A percentile compares a stretch with the other conserved stretches of the same genome.
These are phyloP conservation scores for Brachionus calyciflorus DNA, from an alignment of 1,140 invertebrate species.

Conservation along the genomic window DNA sequence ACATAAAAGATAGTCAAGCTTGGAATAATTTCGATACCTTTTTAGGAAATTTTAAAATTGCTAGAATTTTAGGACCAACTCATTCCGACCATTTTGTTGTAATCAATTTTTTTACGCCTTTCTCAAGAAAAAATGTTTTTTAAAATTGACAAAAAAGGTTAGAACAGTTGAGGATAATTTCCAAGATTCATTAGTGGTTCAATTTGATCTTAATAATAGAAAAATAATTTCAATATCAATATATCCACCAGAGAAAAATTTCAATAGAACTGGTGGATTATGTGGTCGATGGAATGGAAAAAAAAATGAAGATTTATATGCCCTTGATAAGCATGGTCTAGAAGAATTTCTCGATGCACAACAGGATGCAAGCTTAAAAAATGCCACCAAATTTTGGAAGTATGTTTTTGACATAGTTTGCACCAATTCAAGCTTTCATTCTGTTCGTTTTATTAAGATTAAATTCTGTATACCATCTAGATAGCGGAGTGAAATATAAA, in stretches of 20 bases:
- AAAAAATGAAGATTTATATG: constrained; percentile 17
- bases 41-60: too few relatives aligned
- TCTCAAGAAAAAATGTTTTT: too few relatives aligned
- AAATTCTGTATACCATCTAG: constrained; percentile 11
- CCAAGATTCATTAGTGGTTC: neutral
- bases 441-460: neutral
- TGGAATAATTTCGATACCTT: too few relatives aligned
- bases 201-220: constrained; percentile 22
- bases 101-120: too few relatives aligned
- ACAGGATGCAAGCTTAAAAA: neutral
- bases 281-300: constrained; percentile 20
- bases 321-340: constrained; percentile 14
- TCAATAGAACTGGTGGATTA: neutral
- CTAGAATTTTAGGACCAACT: too few relatives aligned
- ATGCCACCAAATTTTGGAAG: neutral
- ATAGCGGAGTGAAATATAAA: neutral
- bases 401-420: neutral
- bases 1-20: neutral
- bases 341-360: constrained; percentile 46
- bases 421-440: neutral
- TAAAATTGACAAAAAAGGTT: too few relatives aligned
- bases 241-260: neutral
- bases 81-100: too few relatives aligned
- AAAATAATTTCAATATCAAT: neutral
- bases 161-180: constrained; percentile 34